These are phyloP conservation scores for Aphyosemion australe DNA, from an alignment of 2,113 vertebrate species.

Conservation along the genomic window DNA sequence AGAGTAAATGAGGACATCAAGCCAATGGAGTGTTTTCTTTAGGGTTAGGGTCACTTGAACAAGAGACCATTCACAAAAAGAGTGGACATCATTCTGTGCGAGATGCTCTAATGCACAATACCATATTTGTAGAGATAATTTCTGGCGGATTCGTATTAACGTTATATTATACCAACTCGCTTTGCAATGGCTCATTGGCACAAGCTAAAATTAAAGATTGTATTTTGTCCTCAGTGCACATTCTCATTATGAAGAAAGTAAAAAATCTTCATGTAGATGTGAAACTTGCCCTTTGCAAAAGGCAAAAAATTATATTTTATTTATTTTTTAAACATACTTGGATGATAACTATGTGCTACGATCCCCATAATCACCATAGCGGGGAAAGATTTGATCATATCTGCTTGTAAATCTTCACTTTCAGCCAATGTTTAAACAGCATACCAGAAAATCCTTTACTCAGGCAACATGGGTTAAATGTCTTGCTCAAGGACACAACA, in stretches of 20 bases:
- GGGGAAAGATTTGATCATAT: no score
- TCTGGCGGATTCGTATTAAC: not conserved
- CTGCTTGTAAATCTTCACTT: no score
- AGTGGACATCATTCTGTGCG: not conserved
- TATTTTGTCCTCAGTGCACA: not conserved
- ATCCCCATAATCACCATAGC: no score
- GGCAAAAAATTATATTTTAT: no score
- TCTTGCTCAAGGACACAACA: no score
- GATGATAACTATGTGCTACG: no score
- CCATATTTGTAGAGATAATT: not conserved
- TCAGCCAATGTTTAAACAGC: no score
- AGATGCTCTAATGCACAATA: not conserved
- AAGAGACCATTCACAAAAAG: not conserved
- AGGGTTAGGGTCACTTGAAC: not conserved
- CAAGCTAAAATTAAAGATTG: not conserved
- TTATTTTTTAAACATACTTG: no score
- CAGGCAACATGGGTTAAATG: no score
- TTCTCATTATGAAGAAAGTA: no score
- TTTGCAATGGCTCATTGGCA: not conserved
- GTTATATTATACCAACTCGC: not conserved
- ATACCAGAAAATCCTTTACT: not conserved
- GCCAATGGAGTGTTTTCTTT: not conserved
- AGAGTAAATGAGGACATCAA: not conserved
- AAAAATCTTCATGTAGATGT: no score
- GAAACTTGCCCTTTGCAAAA: no score